Base-by-base conservation (phyloP, 1,140 invertebrate genomes). In the Hormaphis cornu region DNA sequence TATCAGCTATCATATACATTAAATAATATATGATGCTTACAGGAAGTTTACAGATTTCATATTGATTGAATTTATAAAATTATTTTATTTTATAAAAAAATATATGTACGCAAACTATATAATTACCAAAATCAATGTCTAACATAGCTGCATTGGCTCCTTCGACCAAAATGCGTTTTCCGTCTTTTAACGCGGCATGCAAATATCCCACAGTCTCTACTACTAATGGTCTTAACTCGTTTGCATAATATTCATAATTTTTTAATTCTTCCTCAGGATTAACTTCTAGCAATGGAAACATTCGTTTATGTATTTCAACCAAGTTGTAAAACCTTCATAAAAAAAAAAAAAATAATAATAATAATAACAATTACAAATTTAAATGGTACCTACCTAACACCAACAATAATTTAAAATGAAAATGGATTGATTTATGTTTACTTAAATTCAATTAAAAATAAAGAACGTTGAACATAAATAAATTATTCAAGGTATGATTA, bases 101-200 rank as follows among this genome's bases (percentile, higher is more conserved):
- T n/a, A n/a, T n/a, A n/a, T n/a, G n/a, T n/a, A n/a, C n/a, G n/a
- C n/a, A 69, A 37, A n/a, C 35, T 12, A 16, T 48, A 30, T 48
- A 76, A 71, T 78, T 80, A 71, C 92, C 95, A 83, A 98, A 97
- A 79, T 98, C 95, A 76, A 98, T 97, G 78, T 98, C 95, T 73
- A 99, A 80, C 86, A 97, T 93, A 14, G 91, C 90, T 8, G 93
- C 95, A 80, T 98, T 97, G n/a, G 95, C 95, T 70, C 95, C 54
- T 59, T 59, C 54, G 6, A 59, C 20, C 3, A 59, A 9, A 22
- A 59, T 22, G 2, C 0, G 4, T 40, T 59, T 18, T 20, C 20
- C 16, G 1, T 40, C 18, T 37, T 59, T 33, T 4, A 37, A 6
- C n/a, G 33, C 30, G 4, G 9, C 20, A 35, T 59, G 3, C 4